phyloP scores from a whole-genome alignment of 2,888 invertebrate genomes.

The Mechanitis messenoides region DNA sequence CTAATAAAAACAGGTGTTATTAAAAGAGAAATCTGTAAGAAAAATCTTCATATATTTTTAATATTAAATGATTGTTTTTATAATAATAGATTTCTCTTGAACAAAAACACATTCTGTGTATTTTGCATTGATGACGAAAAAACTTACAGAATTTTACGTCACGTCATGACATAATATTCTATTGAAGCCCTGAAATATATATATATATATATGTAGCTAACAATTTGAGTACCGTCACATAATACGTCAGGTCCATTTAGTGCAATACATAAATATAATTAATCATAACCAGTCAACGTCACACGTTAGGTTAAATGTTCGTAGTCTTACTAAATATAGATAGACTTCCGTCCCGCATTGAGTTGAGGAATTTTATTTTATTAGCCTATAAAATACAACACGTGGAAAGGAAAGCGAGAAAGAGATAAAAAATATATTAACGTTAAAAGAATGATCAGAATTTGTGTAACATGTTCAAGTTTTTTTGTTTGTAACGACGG shows the following conservation, averaged over 20 bases:
- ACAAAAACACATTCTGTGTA: no score
- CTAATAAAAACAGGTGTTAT: background rate
- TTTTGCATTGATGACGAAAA: no score
- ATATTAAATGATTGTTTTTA: background rate
- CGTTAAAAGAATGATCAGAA: no score
- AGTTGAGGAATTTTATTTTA: slow-evolving; percentile 31
- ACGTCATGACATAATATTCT: no score
- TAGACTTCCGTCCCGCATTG: slow-evolving; percentile 29
- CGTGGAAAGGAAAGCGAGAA: slow-evolving; percentile 1
- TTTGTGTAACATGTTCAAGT: no score
- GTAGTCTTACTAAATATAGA: slow-evolving; percentile 30
- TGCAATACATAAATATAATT: background rate
- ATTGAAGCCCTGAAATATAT: no score
- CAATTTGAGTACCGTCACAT: no score
- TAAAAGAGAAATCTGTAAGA: background rate
- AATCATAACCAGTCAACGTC: slow-evolving; percentile 15
- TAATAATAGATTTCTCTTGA: no score
- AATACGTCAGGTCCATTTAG: background rate
- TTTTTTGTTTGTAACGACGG: no score
- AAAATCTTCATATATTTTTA: background rate
- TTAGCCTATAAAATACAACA: slow-evolving; percentile 29
- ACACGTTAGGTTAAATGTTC: slow-evolving; percentile 24
- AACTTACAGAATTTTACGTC: no score
- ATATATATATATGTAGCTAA: no score
- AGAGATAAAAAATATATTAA: background rate